Evolutionary conservation across 2,888 invertebrate species (phyloP), one percentile per base, ranked within the genome.

Genomic region (Agrochola lota): DNA sequence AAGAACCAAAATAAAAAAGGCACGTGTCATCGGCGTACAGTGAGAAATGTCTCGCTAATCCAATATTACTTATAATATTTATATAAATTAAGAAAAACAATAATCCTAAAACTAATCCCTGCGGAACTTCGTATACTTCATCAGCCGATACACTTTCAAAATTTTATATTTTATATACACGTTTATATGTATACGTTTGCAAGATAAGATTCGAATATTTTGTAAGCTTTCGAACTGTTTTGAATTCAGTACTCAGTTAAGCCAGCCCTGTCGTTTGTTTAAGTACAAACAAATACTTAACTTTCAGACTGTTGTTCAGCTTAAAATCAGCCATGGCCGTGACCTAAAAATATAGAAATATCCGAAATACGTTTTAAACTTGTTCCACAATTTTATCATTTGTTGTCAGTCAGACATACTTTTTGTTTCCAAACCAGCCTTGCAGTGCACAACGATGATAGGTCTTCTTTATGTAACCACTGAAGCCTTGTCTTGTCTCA

Each of bases 401-500:
- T 26, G 11, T 64, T 74, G 59, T 68, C 70, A 74, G 60, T 63
- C 66, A 55, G 55, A 11, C 12, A 26, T 70, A 63, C 0, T 70
- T 72, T 57, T 23, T 26, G 43, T 69, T 57, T 26, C 9, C 20
- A 74, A 60, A 60, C 40, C 74, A 66, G 40, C 30, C 57, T 60
- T 73, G 69, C 74, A 26, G 59, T 26, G 59, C 30, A 20, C 30
- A 43, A 43, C 40, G 26, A 66, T 66, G 43, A 49, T 40, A 59
- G 49, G 64, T 63, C 17, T 57, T 64, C 23, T 75, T 75, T 86
- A 74, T 67, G 57, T 63, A 80, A 79, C 74, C 26, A n/a, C n/a
- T 40, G 78, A 78, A 85, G 68, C 75, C 87, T 87, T 77, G 77
- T 79, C 75, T 75, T 79, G 80, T 78, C 68, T 67, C 80, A 74